These are phyloP conservation scores for Protophormia terraenovae DNA, from an alignment of 2,888 invertebrate species.

Conservation along the genomic window DNA sequence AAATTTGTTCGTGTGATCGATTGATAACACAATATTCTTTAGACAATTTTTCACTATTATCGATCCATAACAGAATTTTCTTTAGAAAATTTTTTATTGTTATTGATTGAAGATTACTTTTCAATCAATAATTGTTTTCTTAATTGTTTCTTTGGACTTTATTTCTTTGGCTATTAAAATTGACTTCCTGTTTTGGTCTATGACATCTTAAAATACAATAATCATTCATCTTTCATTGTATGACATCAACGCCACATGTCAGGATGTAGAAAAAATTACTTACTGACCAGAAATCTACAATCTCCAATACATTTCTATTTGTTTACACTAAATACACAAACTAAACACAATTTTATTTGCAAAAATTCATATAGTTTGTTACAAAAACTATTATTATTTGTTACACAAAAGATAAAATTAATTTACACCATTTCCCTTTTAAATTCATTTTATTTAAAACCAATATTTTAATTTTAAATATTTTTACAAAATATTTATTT, in stretches of 20 bases:
- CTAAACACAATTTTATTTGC: background rate
- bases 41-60: too few species aligned
- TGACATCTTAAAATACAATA: background rate
- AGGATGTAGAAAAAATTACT: background rate
- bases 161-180: background rate
- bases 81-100: too few species aligned
- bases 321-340: too few species aligned
- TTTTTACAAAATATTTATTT: too few species aligned
- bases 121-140: too few species aligned
- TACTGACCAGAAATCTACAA: background rate
- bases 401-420: background rate
- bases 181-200: background rate
- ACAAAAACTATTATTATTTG: background rate
- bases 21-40: too few species aligned
- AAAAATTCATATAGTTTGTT: background rate
- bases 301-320: background rate
- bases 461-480: background rate
- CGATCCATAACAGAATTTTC: too few species aligned
- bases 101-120: too few species aligned
- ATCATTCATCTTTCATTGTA: background rate
- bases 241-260: constrained; percentile 2
- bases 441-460: background rate
- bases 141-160: too few species aligned
- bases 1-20: too few species aligned
- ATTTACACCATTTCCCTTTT: background rate